Conservation (phyloP, 2,113 vertebrate species). For the Microtus pennsylvanicus region DNA sequence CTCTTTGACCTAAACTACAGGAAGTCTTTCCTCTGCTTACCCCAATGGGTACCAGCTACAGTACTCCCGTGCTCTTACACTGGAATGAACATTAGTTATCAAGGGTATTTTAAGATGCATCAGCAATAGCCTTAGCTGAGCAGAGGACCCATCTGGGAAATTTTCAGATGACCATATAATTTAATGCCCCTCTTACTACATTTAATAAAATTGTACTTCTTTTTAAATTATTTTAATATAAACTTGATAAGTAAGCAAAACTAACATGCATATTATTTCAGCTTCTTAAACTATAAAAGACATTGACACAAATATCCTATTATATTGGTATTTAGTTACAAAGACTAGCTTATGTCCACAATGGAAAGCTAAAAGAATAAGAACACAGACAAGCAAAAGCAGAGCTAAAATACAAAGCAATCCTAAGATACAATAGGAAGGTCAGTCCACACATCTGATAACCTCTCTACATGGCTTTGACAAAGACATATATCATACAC, state of each 20-base stretch:
- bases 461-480: conserved; percentile 48
- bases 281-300: conserved; percentile 44
- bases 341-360: conserved; percentile 3
- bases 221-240: conserved; percentile 56
- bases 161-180: conserved; percentile 49
- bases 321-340: conserved; percentile 54
- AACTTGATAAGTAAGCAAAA: conserved; percentile 63
- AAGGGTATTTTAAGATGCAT: conserved; percentile 46
- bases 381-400: conserved; percentile 45
- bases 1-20: conserved; percentile 18
- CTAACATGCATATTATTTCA: conserved; percentile 27
- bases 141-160: conserved; percentile 19
- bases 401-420: conserved; percentile 4
- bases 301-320: conserved; percentile 38
- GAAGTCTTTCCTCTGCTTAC: conserved; percentile 26
- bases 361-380: conserved; percentile 43
- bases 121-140: conserved; percentile 50
- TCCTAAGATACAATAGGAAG: background rate
- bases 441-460: background rate
- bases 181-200: conserved; percentile 53
- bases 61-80: background rate
- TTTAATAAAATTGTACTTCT: conserved; percentile 64
- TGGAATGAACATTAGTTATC: conserved; percentile 52
- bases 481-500: conserved; percentile 43
- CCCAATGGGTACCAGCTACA: background rate